Evolutionary conservation across 2,888 invertebrate genomes (phyloP).

Genomic region (Cheilosia soror): DNA sequence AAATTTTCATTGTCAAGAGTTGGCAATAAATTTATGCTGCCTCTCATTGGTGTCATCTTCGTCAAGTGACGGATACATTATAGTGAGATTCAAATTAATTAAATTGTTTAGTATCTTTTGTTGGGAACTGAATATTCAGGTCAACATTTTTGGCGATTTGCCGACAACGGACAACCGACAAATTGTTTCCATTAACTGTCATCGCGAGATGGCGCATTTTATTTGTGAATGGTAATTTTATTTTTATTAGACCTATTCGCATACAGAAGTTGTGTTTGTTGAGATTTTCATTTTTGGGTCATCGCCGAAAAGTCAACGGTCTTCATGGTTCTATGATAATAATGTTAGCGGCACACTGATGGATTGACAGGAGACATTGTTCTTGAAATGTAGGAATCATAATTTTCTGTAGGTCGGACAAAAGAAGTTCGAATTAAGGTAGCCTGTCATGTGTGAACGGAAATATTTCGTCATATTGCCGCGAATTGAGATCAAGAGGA

Average conservation of each 20-base stretch:
- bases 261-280: not conserved
- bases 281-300: constrained; percentile 49
- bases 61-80: constrained; percentile 14
- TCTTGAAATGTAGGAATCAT: constrained; percentile 13
- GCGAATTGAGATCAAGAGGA: constrained; percentile 24
- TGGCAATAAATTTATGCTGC: constrained; percentile 30
- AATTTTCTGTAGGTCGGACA: constrained; percentile 17
- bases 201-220: not conserved
- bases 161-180: constrained; percentile 51
- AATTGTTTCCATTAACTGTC: constrained; percentile 45
- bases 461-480: constrained; percentile 3
- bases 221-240: constrained; percentile 9
- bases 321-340: constrained; percentile 50
- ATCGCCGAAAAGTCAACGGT: constrained; percentile 34
- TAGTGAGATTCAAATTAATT: constrained; percentile 41
- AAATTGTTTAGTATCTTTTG: constrained; percentile 28
- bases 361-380: constrained; percentile 14
- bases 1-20: constrained; percentile 20
- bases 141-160: constrained; percentile 51
- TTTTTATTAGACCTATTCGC: constrained; percentile 32
- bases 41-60: constrained; percentile 38
- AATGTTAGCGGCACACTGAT: constrained; percentile 8
- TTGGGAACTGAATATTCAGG: constrained; percentile 32
- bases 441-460: constrained; percentile 46
- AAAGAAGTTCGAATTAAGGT: constrained; percentile 48